Evolutionary conservation across 2,113 vertebrate genomes (phyloP), one percentile per base, ranked within the genome.

Genomic region (Zosterops lateralis): DNA sequence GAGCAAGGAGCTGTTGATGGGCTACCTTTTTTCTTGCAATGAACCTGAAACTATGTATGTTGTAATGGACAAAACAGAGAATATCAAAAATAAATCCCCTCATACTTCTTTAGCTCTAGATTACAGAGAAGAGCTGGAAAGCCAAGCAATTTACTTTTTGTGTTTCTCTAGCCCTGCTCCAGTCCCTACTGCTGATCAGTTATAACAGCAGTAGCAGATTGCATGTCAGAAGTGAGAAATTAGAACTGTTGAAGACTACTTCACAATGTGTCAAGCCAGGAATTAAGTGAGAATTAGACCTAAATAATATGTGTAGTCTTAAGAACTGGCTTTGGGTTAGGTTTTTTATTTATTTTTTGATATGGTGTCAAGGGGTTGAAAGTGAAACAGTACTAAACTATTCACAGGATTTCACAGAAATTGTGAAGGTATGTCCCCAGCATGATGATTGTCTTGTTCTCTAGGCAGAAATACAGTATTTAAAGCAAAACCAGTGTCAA

Each of bases 201-300:
- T 89, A 5, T 19, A 85, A 58, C 51, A 80, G 48, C 66, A 89
- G 40, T 47, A 95, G 81, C 54, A 91, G 75, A 54, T 36, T 88
- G 72, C 48, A 31, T 77, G 79, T 89, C 82, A 85, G 65, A 95
- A 74, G 56, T 94, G 91, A 95, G 79, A 94, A 91, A 80, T 74
- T 48, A 74, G 44, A 60, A 26, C 38, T 71, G 29, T 66, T 53
- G 84, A 70, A 76, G 73, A 36, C 62, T 66, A 2, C 26, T 76
- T 95, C 60, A 83, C 44, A 74, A 36, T 58, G 38, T 85, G 64
- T 70, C 56, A 95, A 26, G 17, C 16, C 51, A 83, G 34, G 58
- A 87, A 51, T 74, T 40, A 89, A 76, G 54, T 84, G 79, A 89
- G 68, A 93, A 94, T 87, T 84, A 50, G 38, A 31, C 28, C 14